Conservation (phyloP, 2,797 vertebrate species). For the Sebastolobus altivelis region DNA sequence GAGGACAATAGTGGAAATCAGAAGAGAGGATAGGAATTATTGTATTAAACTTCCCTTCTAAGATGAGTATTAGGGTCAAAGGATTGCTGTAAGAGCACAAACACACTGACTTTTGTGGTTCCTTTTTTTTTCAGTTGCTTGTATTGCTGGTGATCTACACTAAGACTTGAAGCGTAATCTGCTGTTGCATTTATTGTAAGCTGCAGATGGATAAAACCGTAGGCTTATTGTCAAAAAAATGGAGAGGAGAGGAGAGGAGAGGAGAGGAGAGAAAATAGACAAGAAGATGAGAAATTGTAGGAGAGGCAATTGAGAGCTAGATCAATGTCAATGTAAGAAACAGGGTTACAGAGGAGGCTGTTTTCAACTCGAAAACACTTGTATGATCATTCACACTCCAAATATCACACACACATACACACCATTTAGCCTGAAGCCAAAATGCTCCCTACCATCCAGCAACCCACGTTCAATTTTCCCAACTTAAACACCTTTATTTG, state of each 20-base stretch:
- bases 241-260: not conserved
- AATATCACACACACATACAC: conserved; percentile 12
- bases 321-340: conserved; percentile 36
- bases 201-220: conserved; percentile 36
- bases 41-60: conserved; percentile 24
- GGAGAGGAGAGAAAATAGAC: not conserved
- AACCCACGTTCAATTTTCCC: conserved; percentile 14
- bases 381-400: conserved; percentile 29
- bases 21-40: not conserved
- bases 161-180: conserved; percentile 39
- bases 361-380: conserved; percentile 37
- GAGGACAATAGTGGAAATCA: not conserved
- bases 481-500: conserved; percentile 20
- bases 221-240: conserved; percentile 37
- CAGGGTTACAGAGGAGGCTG: not conserved
- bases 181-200: conserved; percentile 35
- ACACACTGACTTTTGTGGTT: conserved; percentile 24
- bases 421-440: conserved; percentile 23
- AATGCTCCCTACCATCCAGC: conserved; percentile 16
- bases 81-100: conserved; percentile 23
- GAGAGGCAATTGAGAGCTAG: conserved; percentile 17
- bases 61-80: conserved; percentile 47
- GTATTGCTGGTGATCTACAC: conserved; percentile 25
- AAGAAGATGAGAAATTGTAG: not conserved
- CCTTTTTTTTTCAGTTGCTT: conserved; percentile 31